phyloP scores from a whole-genome alignment of 1,140 invertebrate species.

The Nasonia vitripennis region DNA sequence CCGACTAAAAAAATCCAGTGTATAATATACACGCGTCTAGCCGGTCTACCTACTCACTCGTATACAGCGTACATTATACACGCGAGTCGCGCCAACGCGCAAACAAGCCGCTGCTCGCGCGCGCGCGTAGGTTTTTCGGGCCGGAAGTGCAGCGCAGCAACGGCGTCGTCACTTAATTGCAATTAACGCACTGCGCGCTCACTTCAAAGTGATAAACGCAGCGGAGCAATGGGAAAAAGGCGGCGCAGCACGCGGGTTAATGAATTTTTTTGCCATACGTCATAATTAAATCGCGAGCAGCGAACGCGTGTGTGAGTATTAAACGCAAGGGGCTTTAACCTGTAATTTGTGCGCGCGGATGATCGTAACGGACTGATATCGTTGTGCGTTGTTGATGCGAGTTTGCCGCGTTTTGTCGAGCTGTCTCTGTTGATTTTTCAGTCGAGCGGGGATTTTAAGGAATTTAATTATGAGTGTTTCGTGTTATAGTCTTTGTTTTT shows the following conservation, averaged over 20 bases:
- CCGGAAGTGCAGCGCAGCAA: not conserved
- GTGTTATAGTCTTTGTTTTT: not conserved
- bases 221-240: constrained; percentile 1
- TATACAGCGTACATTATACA: not conserved
- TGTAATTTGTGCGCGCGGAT: not conserved
- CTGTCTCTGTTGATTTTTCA: not conserved
- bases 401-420: not conserved
- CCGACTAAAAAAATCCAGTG: not conserved
- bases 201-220: constrained; percentile 44
- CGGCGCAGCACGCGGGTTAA: not conserved
- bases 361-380: not conserved
- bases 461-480: not conserved
- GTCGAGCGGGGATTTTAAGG: not conserved
- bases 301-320: not conserved
- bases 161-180: constrained; percentile 49
- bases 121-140: not conserved
- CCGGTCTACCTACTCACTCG: not conserved
- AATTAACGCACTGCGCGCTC: constrained; percentile 57
- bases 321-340: not conserved
- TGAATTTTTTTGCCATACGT: constrained; percentile 30
- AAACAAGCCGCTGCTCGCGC: not conserved
- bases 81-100: not conserved
- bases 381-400: not conserved
- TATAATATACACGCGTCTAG: not conserved
- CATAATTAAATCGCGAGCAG: constrained; percentile 32